Evolutionary conservation across 1,140 invertebrate species (phyloP).

Genomic region (Eupristina koningsbergeri): DNA sequence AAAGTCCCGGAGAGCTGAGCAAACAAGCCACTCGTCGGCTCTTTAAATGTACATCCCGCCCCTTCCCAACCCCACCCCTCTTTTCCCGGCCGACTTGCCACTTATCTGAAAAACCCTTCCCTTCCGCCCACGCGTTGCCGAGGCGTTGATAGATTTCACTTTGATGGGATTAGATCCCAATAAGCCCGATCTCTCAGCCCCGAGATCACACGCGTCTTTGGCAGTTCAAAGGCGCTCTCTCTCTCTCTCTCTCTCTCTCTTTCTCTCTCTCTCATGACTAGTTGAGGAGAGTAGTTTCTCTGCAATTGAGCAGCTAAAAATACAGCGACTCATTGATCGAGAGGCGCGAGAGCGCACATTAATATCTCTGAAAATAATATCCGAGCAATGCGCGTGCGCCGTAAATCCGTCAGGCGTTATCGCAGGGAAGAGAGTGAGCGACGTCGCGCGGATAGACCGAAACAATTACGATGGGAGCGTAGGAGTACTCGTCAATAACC

Average conservation of each 20-base stretch:
- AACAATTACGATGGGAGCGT: slow-evolving; percentile 13
- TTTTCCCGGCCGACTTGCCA: not conserved
- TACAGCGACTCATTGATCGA: not conserved
- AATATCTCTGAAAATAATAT: slow-evolving; percentile 13
- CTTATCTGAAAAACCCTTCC: slow-evolving; percentile 11
- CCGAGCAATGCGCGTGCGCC: not conserved
- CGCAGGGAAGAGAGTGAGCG: not conserved
- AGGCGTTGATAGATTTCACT: not conserved
- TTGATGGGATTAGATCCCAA: not conserved
- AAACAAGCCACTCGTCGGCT: slow-evolving; percentile 48
- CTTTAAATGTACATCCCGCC: slow-evolving; percentile 35
- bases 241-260: too few relatives aligned
- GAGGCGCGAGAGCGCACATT: not conserved
- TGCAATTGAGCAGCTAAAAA: too few relatives aligned
- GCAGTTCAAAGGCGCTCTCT: too few relatives aligned
- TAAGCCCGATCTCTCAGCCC: too few relatives aligned
- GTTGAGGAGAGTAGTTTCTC: too few relatives aligned
- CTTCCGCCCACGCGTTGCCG: not conserved
- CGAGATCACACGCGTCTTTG: too few relatives aligned
- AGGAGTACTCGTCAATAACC: slow-evolving; percentile 15
- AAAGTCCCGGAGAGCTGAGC: slow-evolving; percentile 19
- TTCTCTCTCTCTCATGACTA: too few relatives aligned
- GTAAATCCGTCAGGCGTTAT: slow-evolving; percentile 35
- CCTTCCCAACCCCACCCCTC: not conserved
- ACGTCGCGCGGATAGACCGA: not conserved